A percentile compares a stretch with the other conserved stretches of the same genome.
Conservation (phyloP, 2,888 invertebrate genomes). For the Trissolcus japonicus region DNA sequence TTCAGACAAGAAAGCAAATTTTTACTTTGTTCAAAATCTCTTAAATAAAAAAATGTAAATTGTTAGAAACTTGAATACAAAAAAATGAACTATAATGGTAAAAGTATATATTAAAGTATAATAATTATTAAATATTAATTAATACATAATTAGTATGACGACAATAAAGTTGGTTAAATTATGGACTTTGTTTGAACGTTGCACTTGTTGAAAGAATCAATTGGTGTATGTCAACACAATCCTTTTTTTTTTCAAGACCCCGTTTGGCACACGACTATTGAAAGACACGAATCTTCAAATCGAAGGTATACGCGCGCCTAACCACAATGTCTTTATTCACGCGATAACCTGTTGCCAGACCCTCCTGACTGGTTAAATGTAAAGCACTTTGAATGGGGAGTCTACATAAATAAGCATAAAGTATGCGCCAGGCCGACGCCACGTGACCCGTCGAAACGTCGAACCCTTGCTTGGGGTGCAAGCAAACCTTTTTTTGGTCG, state of each 20-base stretch:
- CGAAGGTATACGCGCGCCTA: conserved; percentile 39
- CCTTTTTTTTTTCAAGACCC: conserved; percentile 11
- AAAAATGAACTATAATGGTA: too few species aligned
- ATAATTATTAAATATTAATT: too few species aligned
- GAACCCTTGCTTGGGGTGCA: conserved; percentile 60
- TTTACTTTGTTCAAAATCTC: too few species aligned
- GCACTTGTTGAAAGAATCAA: conserved; percentile 26
- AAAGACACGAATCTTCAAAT: conserved; percentile 50
- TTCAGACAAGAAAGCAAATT: too few species aligned
- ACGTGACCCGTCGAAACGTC: conserved; percentile 64
- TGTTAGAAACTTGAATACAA: too few species aligned
- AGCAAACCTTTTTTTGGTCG: conserved; percentile 32
- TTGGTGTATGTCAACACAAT: conserved; percentile 28
- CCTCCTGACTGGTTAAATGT: conserved; percentile 63
- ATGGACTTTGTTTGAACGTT: conserved; percentile 16
- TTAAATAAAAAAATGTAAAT: too few species aligned
- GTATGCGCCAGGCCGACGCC: conserved; percentile 58
- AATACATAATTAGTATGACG: too few species aligned
- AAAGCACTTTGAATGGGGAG: conserved; percentile 63
- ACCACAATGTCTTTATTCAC: conserved; percentile 58
- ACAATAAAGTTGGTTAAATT: too few species aligned
- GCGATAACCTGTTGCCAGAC: conserved; percentile 62
- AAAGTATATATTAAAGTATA: too few species aligned
- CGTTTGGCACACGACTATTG: conserved; percentile 59
- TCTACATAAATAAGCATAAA: conserved; percentile 71